These are phyloP conservation scores for Nothura maculosa DNA, from an alignment of 2,797 vertebrate genomes.

Conservation along the genomic window DNA sequence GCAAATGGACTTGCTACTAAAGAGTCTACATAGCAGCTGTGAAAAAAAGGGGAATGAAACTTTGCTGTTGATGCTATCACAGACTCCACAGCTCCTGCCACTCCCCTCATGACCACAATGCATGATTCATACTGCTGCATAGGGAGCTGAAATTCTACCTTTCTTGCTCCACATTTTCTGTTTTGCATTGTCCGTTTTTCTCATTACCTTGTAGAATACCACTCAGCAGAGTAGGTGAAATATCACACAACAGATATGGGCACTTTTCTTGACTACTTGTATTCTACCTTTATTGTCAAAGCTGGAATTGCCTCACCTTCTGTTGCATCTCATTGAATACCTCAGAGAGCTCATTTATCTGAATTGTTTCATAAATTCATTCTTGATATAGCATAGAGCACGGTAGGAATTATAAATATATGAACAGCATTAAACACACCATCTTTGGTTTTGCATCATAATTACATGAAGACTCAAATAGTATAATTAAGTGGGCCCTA, in stretches of 20 bases:
- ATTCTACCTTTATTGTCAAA: neutral
- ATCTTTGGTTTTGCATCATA: neutral
- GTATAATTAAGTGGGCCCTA: neutral
- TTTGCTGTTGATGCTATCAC: neutral
- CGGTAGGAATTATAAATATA: neutral
- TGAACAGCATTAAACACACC: neutral
- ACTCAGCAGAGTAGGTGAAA: neutral
- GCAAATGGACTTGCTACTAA: neutral
- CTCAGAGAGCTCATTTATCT: neutral
- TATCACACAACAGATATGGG: neutral
- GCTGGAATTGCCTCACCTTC: neutral
- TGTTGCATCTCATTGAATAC: neutral
- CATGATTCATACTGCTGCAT: neutral
- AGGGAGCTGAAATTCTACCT: neutral
- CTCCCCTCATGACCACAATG: neutral
- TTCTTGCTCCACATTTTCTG: accelerated
- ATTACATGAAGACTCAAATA: neutral
- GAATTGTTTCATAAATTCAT: neutral
- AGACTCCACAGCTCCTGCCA: neutral
- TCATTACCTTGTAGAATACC: neutral
- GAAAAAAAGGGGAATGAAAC: neutral
- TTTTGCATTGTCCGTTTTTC: neutral
- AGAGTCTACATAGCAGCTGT: neutral
- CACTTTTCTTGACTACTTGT: neutral
- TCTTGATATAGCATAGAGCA: neutral